Base-by-base conservation (phyloP, 2,888 invertebrate species). In the Caenorhabditis zanzibari region DNA sequence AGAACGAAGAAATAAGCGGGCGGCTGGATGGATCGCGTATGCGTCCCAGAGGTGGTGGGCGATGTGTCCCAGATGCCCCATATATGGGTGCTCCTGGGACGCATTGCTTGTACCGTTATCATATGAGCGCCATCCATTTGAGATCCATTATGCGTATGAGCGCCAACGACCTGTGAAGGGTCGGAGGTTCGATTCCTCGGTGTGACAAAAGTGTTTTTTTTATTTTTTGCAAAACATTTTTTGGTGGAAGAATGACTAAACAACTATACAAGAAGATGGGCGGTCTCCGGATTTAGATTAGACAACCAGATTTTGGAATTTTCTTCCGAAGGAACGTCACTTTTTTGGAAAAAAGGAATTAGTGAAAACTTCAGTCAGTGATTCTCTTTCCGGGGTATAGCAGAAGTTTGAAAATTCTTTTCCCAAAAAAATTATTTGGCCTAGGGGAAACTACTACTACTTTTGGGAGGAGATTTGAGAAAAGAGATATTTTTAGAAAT, bases 221-320 rank as follows among this genome's bases (percentile, higher is more conserved):
- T 10, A 2, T 6, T 38, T 38, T 38, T 38, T 38, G 38, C 38
- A 12, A 38, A 12, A 12, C 12, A 2, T 10, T 38, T 38, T 38
- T 12, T 10, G 44, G 1, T 26, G 14, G 4, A 54, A 54, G 10
- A 35, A 26, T 74, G 64, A 64, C 56, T 44, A 63, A 38, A 64
- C 14, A 75, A 64, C 66, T 58, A 66, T 66, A 75, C 66, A 73
- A 6, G 10, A 58, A 75, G 58, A 64, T 49, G 47, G 52, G 61
- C 38, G 69, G 73, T 59, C 71, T 10, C 26, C 35, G 26, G 24
- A 49, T 52, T 52, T 52, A 38, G 38, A 38, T 38, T 38, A 38
- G 38, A 38, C 38, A 22, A 54, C 54, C 24, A 54, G 54, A 54
- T 54, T 54, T 38, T 38, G n/a, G n/a, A n/a, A n/a, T n/a, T 7